Percentiles rank a stretch among this genome's conserved stretches.
phyloP scores from a whole-genome alignment of 2,888 invertebrate genomes.

The Xestoiulus laeticollis region DNA sequence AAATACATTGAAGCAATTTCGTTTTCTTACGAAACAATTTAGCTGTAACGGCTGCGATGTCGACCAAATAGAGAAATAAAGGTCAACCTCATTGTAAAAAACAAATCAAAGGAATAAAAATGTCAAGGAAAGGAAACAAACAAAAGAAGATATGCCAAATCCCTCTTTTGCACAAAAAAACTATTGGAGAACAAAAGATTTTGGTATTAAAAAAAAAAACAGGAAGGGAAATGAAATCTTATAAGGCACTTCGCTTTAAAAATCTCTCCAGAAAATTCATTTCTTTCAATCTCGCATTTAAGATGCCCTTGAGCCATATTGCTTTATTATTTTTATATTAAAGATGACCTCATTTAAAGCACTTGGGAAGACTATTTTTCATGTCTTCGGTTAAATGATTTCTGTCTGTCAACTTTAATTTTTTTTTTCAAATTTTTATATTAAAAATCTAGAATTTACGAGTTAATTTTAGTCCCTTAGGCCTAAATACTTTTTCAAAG shows the following conservation, averaged over 20 bases:
- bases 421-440: neutral
- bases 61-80: conserved; percentile 8
- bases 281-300: neutral
- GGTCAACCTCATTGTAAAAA: conserved; percentile 20
- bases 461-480: no score
- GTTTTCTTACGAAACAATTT: conserved; percentile 22
- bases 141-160: neutral
- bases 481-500: no score
- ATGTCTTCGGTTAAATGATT: no score
- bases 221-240: neutral
- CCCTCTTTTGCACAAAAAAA: neutral
- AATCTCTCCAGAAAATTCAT: neutral
- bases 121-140: conserved; percentile 20
- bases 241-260: neutral
- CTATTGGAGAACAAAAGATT: neutral
- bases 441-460: no score
- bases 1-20: neutral
- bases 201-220: neutral
- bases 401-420: neutral
- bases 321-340: neutral
- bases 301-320: neutral
- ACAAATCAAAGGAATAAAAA: conserved; percentile 2
- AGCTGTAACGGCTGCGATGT: conserved; percentile 16
- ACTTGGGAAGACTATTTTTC: neutral
- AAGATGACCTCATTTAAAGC: neutral